Evolutionary conservation across 2,113 vertebrate species (phyloP).

Genomic region (Anthoscopus minutus): DNA sequence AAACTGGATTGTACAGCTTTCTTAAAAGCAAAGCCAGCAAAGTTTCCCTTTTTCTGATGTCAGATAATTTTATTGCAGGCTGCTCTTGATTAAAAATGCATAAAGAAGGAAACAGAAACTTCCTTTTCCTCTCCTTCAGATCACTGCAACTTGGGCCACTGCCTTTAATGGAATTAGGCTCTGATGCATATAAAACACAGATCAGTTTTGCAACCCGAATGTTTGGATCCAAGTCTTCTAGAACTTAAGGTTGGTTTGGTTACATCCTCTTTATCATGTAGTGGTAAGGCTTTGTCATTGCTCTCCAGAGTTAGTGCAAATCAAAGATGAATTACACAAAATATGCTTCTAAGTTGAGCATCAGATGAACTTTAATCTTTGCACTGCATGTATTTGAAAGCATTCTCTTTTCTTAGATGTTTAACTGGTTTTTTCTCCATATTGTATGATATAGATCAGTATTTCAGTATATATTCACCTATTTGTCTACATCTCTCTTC

Average conservation of each 20-base stretch:
- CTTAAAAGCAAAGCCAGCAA: not conserved
- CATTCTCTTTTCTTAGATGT: not conserved
- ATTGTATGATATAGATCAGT: not conserved
- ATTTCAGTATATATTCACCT: not conserved
- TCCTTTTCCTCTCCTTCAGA: not conserved
- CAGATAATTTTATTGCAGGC: not conserved
- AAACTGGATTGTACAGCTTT: not conserved
- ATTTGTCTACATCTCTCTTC: not conserved
- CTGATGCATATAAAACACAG: slow-evolving; percentile 27
- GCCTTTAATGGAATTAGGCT: slow-evolving; percentile 41
- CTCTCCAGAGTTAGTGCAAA: not conserved
- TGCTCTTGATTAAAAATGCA: slow-evolving; percentile 8
- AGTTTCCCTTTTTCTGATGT: not conserved
- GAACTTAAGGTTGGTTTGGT: not conserved
- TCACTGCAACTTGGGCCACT: not conserved
- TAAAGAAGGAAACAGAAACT: not conserved
- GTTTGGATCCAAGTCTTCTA: not conserved
- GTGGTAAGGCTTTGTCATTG: not conserved
- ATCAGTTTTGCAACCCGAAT: not conserved
- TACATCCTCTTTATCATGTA: not conserved
- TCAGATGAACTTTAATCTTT: not conserved
- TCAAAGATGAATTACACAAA: not conserved
- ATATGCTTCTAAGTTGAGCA: not conserved
- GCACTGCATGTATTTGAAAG: not conserved
- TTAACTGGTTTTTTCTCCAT: not conserved